Conservation (phyloP, 2,888 invertebrate genomes). For the Latrodectus elegans region DNA sequence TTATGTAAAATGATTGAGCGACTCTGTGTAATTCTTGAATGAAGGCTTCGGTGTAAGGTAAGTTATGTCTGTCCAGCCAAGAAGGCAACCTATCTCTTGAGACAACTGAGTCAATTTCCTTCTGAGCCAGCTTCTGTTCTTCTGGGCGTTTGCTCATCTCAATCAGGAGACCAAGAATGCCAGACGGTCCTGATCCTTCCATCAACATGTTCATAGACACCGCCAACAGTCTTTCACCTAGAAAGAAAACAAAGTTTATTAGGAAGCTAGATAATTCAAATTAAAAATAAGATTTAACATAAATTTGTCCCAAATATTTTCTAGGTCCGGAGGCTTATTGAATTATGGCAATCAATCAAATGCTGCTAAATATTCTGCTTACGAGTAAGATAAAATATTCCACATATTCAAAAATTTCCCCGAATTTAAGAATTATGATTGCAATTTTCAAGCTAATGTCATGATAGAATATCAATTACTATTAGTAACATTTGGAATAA, state of each 20-base stretch:
- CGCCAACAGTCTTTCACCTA: slow-evolving; percentile 34
- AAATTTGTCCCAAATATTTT: too few species aligned
- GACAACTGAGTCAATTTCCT: slow-evolving; percentile 40
- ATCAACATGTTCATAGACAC: slow-evolving; percentile 55
- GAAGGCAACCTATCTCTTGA: slow-evolving; percentile 48
- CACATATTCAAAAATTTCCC: too few species aligned
- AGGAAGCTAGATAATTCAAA: too few species aligned
- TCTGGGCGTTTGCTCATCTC: slow-evolving; percentile 13
- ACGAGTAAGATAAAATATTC: too few species aligned
- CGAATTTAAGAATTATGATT: too few species aligned
- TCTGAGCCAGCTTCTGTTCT: slow-evolving; percentile 39
- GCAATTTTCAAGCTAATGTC: too few species aligned
- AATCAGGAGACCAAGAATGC: slow-evolving; percentile 18
- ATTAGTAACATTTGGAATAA: too few species aligned
- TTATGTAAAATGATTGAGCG: slow-evolving; percentile 18
- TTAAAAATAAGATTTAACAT: too few species aligned
- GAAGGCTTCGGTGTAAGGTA: slow-evolving; percentile 69
- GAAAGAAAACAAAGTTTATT: not conserved
- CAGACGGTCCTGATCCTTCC: slow-evolving; percentile 51
- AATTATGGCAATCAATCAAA: too few species aligned
- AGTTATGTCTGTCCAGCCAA: slow-evolving; percentile 26
- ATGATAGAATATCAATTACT: too few species aligned
- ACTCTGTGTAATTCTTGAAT: slow-evolving; percentile 52
- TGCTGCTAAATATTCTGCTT: too few species aligned
- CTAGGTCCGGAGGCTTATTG: too few species aligned